Percentiles rank a stretch among this genome's conserved stretches.
phyloP scores from a whole-genome alignment of 1,140 invertebrate species.

The Calephelis nemesis region DNA sequence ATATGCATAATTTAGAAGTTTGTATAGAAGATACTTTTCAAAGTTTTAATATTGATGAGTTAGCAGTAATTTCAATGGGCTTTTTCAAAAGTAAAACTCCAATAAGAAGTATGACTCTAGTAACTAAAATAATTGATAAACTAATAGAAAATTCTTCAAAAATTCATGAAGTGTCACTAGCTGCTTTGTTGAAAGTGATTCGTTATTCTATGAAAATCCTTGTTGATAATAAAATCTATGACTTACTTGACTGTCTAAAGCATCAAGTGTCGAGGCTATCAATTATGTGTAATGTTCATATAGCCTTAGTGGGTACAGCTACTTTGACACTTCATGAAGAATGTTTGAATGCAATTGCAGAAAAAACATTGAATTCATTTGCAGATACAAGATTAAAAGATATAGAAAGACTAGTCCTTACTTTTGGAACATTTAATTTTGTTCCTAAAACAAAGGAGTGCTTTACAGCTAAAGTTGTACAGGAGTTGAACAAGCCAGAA shows the following conservation, averaged over 20 bases:
- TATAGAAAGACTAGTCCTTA: slow-evolving; percentile 81
- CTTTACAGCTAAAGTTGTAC: slow-evolving; percentile 71
- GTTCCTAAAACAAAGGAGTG: slow-evolving; percentile 64
- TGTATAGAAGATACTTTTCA: slow-evolving; percentile 64
- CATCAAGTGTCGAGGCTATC: slow-evolving; percentile 72
- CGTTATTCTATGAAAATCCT: slow-evolving; percentile 59
- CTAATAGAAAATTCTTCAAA: slow-evolving; percentile 54
- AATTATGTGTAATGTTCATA: slow-evolving; percentile 76
- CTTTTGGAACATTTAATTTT: slow-evolving; percentile 78
- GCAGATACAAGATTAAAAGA: slow-evolving; percentile 80
- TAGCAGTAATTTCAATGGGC: slow-evolving; percentile 80
- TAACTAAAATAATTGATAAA: slow-evolving; percentile 70
- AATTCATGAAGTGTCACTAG: slow-evolving; percentile 78
- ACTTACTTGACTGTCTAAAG: slow-evolving; percentile 59
- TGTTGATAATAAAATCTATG: slow-evolving; percentile 49
- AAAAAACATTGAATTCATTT: slow-evolving; percentile 50
- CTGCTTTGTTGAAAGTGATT: slow-evolving; percentile 80
- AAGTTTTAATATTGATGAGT: slow-evolving; percentile 78
- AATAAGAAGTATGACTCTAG: slow-evolving; percentile 71
- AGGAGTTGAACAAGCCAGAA: slow-evolving; percentile 74
- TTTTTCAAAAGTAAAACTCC: slow-evolving; percentile 82
- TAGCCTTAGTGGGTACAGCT: slow-evolving; percentile 76
- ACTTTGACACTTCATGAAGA: slow-evolving; percentile 64
- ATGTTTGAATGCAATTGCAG: slow-evolving; percentile 56
- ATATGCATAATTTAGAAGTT: slow-evolving; percentile 81